Evolutionary conservation across 2,113 vertebrate species (phyloP).

Genomic region (Onychostoma macrolepis): DNA sequence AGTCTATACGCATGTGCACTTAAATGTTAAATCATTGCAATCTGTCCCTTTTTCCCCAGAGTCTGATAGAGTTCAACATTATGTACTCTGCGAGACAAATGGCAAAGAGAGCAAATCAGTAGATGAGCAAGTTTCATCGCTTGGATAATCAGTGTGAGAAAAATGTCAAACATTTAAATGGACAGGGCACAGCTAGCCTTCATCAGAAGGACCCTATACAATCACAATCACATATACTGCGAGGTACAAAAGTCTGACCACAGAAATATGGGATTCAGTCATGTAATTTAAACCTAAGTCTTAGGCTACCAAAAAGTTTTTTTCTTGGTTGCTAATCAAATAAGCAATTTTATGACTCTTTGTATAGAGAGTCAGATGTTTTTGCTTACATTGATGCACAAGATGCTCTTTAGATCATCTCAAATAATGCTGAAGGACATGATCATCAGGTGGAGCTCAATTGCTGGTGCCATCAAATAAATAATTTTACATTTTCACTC

Average conservation of each 20-base stretch:
- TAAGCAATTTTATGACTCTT: neutral
- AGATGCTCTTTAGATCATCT: neutral
- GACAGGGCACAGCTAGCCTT: neutral
- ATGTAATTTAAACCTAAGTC: neutral
- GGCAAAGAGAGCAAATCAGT: conserved; percentile 27
- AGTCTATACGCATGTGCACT: neutral
- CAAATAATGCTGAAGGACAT: neutral
- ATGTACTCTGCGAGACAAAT: neutral
- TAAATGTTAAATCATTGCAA: neutral
- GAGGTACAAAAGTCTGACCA: neutral
- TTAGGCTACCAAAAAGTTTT: too few relatives aligned
- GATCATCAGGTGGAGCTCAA: neutral
- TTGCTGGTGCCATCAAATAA: neutral
- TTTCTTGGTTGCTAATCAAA: neutral
- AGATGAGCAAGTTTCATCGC: neutral
- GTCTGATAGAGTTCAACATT: neutral
- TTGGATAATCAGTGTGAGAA: neutral
- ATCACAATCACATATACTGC: neutral
- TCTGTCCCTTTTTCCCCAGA: neutral
- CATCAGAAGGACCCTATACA: conserved; percentile 12
- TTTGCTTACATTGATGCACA: neutral
- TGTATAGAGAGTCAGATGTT: neutral
- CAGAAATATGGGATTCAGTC: neutral
- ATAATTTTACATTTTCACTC: neutral
- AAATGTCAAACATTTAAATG: conserved; percentile 8